Base-by-base conservation (phyloP, 1,140 invertebrate genomes). In the Drosophila takahashii region DNA sequence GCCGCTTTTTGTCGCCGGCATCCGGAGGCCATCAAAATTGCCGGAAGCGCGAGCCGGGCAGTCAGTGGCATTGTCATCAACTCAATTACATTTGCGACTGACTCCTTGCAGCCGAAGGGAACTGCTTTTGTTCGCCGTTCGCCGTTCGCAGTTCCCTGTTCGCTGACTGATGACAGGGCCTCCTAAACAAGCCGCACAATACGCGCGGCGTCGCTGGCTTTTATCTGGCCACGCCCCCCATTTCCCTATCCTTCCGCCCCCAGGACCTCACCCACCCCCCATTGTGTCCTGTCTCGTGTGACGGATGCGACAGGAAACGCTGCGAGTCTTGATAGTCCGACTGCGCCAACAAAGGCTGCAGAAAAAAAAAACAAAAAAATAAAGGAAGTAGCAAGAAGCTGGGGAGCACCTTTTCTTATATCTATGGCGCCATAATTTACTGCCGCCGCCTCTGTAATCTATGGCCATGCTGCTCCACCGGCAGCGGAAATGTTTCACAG, bases 1-100 rank as follows among this genome's bases (percentile, higher is more conserved):
- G 62, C 36, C 66, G 56, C 64, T 81, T 86, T 87, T 81, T 76
- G 74, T 81, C 75, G 18, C 65, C 44, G 54, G 58, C 70, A 76
- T 86, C 81, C 81, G 83, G 78, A 70, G 83, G 81, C 81, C 81
- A 86, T 81, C 81, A 86, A 81, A 86, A 85, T 71, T 81, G 70
- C 70, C 81, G 81, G 81, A 86, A 87, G 83, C 81, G 66, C 61
- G 60, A 67, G 70, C 60, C 71, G 69, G 66, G 47, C 66, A 81
- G 79, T 44, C 71, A 58, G 71, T 58, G 73, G 51, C 72, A 74
- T 76, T 76, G 72, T 75, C 81, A 78, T 86, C 81, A 86, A 86
- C 81, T 86, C 81, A 87, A 86, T 86, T 86, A 86, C 81, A 86
- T 85, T 86, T 74, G 59, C 72, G 54, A 76, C 72, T 61, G 54